Conservation (phyloP, 2,888 invertebrate genomes). For the Rambutsinella grinnellia region DNA sequence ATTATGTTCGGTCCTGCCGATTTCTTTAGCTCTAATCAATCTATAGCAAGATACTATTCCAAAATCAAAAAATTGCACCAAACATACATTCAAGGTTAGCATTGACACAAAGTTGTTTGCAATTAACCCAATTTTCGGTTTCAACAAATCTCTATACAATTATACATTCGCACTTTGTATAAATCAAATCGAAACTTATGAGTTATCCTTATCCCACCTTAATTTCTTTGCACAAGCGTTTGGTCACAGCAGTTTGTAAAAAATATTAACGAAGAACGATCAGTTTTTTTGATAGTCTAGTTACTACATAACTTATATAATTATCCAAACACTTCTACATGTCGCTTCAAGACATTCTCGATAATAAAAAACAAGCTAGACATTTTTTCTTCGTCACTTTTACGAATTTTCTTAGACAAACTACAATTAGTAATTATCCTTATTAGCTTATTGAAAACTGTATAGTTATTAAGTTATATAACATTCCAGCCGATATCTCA, state of each 20-base stretch:
- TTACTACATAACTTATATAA: background rate
- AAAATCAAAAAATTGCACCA: background rate
- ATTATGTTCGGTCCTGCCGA: too few species aligned
- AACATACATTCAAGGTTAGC: background rate
- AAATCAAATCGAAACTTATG: background rate
- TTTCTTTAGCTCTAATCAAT: background rate
- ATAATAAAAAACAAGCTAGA: background rate
- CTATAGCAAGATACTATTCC: background rate
- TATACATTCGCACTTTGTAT: background rate
- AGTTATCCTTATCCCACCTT: slow-evolving; percentile 3
- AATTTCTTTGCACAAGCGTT: slow-evolving; percentile 42
- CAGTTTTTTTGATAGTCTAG: background rate
- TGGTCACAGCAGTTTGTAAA: slow-evolving; percentile 39
- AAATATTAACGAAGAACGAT: background rate
- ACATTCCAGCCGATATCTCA: slow-evolving; percentile 48
- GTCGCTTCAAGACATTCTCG: background rate
- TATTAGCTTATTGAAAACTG: slow-evolving; percentile 6
- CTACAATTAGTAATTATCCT: background rate
- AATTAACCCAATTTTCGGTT: too few species aligned
- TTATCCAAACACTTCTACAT: background rate
- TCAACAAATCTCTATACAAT: background rate
- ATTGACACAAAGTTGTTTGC: background rate
- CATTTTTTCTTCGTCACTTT: background rate
- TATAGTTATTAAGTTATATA: slow-evolving; percentile 16
- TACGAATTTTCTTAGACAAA: background rate